phyloP scores from a whole-genome alignment of 2,113 vertebrate species.

The Zonotrichia leucophrys region DNA sequence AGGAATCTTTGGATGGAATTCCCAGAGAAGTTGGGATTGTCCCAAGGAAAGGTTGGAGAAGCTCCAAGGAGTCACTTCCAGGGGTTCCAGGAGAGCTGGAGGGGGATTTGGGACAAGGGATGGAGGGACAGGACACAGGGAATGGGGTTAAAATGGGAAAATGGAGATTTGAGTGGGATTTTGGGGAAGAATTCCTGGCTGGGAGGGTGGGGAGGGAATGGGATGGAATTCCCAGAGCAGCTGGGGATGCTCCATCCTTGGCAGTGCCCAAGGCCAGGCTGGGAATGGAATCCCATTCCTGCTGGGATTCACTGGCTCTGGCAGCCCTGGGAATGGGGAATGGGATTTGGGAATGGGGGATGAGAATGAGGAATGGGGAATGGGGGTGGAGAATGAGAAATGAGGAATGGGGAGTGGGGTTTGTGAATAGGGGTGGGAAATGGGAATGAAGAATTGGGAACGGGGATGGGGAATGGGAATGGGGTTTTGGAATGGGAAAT shows the following conservation, averaged over 20 bases:
- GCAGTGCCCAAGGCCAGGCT: background rate
- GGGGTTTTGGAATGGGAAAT: no score
- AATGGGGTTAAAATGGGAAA: no score
- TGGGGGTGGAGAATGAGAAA: no score
- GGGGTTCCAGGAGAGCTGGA: background rate
- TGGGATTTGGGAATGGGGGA: no score
- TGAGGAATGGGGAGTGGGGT: no score
- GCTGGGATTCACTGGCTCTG: background rate
- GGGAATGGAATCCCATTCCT: background rate
- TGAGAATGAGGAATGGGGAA: no score
- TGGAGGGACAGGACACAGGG: background rate
- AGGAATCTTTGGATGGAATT: background rate
- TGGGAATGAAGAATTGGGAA: background rate
- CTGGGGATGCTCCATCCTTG: background rate
- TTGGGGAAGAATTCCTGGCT: background rate
- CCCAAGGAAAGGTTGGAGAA: no score
- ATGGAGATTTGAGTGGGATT: background rate
- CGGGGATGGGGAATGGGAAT: no score
- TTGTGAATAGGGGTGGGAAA: background rate
- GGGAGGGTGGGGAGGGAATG: background rate
- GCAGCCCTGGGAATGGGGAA: no score
- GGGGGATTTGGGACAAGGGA: background rate
- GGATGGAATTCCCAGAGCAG: background rate
- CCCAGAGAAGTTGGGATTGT: background rate
- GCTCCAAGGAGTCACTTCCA: background rate